A percentile compares a stretch with the other conserved stretches of the same genome.
Conservation (phyloP, 64 coral and sea anemone genomes). For the Montipora foliosa region DNA sequence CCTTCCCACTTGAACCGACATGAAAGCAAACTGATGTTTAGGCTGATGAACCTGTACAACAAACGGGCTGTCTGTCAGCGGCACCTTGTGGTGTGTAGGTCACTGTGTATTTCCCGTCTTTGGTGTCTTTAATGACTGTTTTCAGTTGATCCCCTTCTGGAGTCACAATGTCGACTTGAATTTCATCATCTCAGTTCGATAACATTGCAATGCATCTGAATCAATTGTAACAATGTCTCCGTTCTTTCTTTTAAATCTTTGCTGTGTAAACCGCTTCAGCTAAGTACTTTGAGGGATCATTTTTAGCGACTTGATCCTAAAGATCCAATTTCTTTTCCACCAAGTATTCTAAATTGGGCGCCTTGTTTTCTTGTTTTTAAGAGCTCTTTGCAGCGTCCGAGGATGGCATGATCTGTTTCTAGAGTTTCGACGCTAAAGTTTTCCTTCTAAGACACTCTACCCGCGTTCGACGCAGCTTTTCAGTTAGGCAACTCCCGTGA, state of each 20-base stretch:
- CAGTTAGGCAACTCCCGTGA: not conserved
- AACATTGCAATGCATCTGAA: no score
- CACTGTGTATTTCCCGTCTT: slow-evolving; percentile 1
- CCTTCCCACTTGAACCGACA: no score
- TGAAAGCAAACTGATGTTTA: no score
- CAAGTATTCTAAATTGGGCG: not conserved
- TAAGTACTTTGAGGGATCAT: no score
- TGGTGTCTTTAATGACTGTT: not conserved
- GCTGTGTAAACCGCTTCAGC: no score
- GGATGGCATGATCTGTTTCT: not conserved
- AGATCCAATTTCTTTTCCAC: not conserved
- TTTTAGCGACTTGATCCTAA: not conserved
- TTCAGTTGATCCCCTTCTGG: no score
- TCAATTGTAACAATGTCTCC: no score
- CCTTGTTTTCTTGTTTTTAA: not conserved
- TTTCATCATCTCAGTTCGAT: no score
- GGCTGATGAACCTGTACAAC: no score
- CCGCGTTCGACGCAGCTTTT: not conserved
- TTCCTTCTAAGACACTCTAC: no score
- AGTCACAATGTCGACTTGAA: no score
- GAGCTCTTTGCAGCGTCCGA: not conserved
- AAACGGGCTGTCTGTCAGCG: not conserved
- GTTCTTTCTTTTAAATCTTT: no score
- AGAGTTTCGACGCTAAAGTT: not conserved
- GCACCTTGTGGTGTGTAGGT: not conserved